phyloP scores from a whole-genome alignment of 2,797 vertebrate species.

The Amblyopsis hoosieri region DNA sequence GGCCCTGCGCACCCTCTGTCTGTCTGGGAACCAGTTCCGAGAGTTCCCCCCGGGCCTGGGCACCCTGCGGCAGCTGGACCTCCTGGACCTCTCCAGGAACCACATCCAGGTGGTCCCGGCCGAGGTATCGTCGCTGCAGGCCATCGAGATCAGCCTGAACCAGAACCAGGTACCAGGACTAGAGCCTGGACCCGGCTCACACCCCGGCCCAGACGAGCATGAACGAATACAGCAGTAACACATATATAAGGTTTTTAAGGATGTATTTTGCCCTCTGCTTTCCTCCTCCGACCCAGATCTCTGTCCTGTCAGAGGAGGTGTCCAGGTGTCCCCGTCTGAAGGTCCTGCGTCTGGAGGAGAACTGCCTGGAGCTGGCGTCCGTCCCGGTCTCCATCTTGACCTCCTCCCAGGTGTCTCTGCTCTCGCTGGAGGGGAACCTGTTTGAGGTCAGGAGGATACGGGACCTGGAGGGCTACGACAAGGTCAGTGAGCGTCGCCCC shows the following conservation, averaged over 20 bases:
- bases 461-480: slow-evolving; percentile 92
- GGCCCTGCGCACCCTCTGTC: slow-evolving; percentile 86
- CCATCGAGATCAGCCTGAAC: slow-evolving; percentile 96
- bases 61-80: slow-evolving; percentile 86
- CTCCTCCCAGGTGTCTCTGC: slow-evolving; percentile 90
- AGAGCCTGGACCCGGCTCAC: neutral
- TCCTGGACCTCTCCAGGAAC: slow-evolving; percentile 93
- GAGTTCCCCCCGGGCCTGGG: slow-evolving; percentile 86
- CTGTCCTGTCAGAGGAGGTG: slow-evolving; percentile 83
- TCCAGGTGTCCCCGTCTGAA: slow-evolving; percentile 91
- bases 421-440: slow-evolving; percentile 95
- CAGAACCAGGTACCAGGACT: slow-evolving; percentile 89
- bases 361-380: slow-evolving; percentile 92
- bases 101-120: slow-evolving; percentile 86
- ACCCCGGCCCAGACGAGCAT: neutral
- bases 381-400: slow-evolving; percentile 88
- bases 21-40: slow-evolving; percentile 88
- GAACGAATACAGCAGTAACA: neutral
- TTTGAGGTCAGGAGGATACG: slow-evolving; percentile 92
- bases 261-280: neutral
- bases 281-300: slow-evolving; percentile 75
- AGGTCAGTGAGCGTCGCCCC: slow-evolving; percentile 74
- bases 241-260: neutral
- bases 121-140: slow-evolving; percentile 86
- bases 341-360: slow-evolving; percentile 96